phyloP scores from a whole-genome alignment of 2,113 vertebrate genomes.

The Dicerorhinus sumatrensis region DNA sequence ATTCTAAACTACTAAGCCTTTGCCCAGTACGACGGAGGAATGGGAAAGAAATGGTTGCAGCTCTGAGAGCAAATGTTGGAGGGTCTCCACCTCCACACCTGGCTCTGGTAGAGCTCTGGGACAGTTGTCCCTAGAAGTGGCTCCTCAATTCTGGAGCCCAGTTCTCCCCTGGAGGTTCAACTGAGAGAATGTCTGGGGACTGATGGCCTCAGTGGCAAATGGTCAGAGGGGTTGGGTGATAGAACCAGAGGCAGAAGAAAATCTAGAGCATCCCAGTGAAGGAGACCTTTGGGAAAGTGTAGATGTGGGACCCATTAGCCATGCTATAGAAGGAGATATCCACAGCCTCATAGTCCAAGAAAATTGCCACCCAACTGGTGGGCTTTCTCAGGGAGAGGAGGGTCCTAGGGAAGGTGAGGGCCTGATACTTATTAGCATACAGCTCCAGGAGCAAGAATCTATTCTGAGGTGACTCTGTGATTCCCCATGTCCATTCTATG shows the following conservation, averaged over 20 bases:
- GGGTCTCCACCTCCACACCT: not conserved
- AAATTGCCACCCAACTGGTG: not conserved
- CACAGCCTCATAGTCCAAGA: not conserved
- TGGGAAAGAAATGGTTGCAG: no score
- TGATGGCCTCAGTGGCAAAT: no score
- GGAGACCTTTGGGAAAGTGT: not conserved
- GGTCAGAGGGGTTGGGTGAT: no score
- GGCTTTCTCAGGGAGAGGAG: not conserved
- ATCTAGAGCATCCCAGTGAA: no score
- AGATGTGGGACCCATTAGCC: not conserved
- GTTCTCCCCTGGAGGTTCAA: not conserved
- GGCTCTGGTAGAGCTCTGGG: no score
- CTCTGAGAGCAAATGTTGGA: not conserved
- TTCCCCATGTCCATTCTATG: slow-evolving; percentile 70
- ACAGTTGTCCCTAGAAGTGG: not conserved
- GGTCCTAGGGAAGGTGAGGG: slow-evolving; percentile 28
- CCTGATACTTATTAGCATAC: slow-evolving; percentile 19
- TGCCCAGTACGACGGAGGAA: no score
- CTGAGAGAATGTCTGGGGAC: not conserved
- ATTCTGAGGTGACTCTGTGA: slow-evolving; percentile 70
- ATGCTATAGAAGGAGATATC: not conserved
- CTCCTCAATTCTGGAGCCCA: not conserved
- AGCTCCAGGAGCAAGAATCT: slow-evolving; percentile 62
- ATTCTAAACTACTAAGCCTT: not conserved
- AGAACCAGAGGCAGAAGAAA: no score